Evolutionary conservation across 2,888 invertebrate genomes (phyloP).

Genomic region (Mechanitis mazaeus): DNA sequence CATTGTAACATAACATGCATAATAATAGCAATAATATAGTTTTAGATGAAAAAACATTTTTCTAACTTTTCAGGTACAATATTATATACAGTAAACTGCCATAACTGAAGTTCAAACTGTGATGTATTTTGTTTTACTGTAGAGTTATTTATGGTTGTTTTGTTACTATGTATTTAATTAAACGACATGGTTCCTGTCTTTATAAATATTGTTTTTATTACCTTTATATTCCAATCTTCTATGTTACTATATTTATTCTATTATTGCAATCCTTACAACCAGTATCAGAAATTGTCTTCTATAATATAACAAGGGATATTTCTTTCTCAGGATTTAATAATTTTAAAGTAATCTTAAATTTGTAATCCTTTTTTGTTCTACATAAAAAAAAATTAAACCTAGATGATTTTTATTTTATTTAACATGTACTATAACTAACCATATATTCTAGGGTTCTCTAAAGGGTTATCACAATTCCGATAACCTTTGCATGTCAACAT

Average conservation of each 20-base stretch:
- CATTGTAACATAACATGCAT: no score
- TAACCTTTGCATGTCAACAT: constrained; percentile 67
- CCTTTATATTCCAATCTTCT: no score
- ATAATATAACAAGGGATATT: no score
- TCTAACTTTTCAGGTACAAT: background rate
- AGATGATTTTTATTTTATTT: background rate
- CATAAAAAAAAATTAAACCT: background rate
- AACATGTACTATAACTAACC: constrained; percentile 26
- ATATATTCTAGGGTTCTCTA: constrained; percentile 30
- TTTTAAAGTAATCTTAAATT: no score
- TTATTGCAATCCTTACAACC: no score
- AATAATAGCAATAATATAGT: no score
- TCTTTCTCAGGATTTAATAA: no score
- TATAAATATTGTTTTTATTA: constrained; percentile 1
- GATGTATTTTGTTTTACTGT: constrained; percentile 5
- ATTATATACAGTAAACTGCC: background rate
- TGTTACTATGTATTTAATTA: constrained; percentile 7
- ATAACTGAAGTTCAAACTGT: background rate
- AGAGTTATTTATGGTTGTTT: constrained; percentile 1
- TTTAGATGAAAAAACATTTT: no score
- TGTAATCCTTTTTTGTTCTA: no score
- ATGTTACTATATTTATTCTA: no score
- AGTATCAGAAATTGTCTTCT: background rate
- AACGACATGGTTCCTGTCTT: background rate
- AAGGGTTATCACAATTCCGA: constrained; percentile 42